A percentile compares a stretch with the other conserved stretches of the same genome.
phyloP scores from a whole-genome alignment of 1,140 invertebrate species.

The Zeugodacus cucurbitae region DNA sequence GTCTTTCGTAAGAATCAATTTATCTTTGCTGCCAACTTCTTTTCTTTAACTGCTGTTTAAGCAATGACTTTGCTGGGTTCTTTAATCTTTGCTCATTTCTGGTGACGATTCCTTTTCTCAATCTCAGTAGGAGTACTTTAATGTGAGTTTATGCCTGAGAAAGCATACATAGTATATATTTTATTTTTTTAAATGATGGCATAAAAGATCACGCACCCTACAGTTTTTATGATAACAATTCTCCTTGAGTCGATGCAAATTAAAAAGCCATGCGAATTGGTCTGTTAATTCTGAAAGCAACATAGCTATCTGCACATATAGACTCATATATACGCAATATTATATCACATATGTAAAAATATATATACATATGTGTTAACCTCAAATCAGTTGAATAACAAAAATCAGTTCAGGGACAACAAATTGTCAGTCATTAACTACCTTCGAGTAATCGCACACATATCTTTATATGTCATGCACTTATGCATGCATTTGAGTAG shows the following conservation, averaged over 20 bases:
- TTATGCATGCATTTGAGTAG: neutral
- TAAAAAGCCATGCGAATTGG: neutral
- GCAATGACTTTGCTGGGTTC: neutral
- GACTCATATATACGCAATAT: neutral
- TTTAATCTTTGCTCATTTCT: neutral
- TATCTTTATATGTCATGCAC: neutral
- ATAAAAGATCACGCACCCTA: no score
- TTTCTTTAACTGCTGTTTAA: neutral
- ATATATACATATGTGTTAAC: neutral
- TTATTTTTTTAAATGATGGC: no score
- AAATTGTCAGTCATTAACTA: conserved; percentile 18
- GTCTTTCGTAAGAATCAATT: neutral
- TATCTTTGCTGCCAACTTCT: neutral
- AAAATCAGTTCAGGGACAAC: conserved; percentile 5
- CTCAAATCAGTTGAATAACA: neutral
- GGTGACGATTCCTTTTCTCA: neutral
- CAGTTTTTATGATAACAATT: no score
- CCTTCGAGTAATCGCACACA: neutral
- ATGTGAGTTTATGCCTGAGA: no score
- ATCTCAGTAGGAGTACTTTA: no score
- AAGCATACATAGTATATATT: no score
- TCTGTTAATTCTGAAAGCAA: neutral
- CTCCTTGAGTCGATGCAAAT: neutral
- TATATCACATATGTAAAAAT: neutral
- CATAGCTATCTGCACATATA: neutral